phyloP scores from a whole-genome alignment of 1,140 invertebrate species.

The Aphelenchoides fujianensis region DNA sequence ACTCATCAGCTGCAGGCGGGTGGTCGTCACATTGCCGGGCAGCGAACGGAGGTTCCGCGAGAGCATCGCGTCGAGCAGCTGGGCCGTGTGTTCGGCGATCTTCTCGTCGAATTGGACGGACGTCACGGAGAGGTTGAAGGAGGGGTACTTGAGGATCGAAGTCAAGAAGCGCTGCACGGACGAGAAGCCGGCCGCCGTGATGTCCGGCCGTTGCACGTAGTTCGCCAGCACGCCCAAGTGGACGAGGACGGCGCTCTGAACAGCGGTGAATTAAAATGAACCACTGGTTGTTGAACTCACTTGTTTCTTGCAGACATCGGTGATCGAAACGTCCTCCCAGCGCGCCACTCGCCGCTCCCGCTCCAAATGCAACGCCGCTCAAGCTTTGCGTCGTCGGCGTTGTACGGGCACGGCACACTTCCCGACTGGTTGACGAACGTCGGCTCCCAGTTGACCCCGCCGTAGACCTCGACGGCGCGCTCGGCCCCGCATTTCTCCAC shows the following conservation, averaged over 20 bases:
- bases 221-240: conserved; percentile 51
- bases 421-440: conserved; percentile 44
- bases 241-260: conserved; percentile 43
- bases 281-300: not conserved
- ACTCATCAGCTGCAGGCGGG: conserved; percentile 14
- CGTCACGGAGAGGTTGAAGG: conserved; percentile 34
- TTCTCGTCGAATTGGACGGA: conserved; percentile 48
- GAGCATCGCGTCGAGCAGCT: conserved; percentile 40
- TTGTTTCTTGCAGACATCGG: conserved; percentile 43
- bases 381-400: conserved; percentile 38
- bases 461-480: conserved; percentile 37
- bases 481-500: conserved; percentile 23
- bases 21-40: conserved; percentile 39
- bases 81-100: conserved; percentile 50
- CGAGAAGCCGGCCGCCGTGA: conserved; percentile 41
- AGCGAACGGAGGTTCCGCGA: conserved; percentile 34
- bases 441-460: conserved; percentile 42
- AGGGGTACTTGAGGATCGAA: conserved; percentile 40
- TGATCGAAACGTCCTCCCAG: conserved; percentile 43
- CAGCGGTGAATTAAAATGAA: not conserved
- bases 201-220: conserved; percentile 45
- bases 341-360: conserved; percentile 13
- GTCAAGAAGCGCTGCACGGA: conserved; percentile 49
- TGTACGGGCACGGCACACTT: conserved; percentile 44
- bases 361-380: conserved; percentile 41